A percentile compares a stretch with the other conserved stretches of the same genome.
These are phyloP conservation scores for Tragulus kanchil DNA, from an alignment of 2,113 vertebrate species.

Conservation along the genomic window DNA sequence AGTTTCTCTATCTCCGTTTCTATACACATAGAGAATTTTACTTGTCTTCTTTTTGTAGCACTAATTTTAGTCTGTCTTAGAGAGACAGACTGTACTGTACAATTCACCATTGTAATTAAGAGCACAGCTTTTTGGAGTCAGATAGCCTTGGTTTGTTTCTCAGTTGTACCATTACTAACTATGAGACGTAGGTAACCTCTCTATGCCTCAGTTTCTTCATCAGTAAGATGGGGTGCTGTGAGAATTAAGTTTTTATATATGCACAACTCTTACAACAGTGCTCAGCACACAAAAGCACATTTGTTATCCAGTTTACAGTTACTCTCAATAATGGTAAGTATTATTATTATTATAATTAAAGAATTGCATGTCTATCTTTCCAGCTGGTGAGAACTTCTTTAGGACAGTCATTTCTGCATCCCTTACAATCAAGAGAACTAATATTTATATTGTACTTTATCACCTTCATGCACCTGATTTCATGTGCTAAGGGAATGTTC, in stretches of 20 bases:
- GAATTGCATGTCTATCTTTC: neutral
- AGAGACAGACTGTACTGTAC: neutral
- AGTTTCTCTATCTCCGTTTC: neutral
- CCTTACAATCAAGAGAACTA: neutral
- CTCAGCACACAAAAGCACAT: neutral
- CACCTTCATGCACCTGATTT: neutral
- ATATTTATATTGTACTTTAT: neutral
- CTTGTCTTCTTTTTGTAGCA: neutral
- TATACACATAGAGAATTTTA: neutral
- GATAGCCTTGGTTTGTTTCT: neutral
- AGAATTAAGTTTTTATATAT: neutral
- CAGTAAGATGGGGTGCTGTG: neutral
- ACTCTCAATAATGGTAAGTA: neutral
- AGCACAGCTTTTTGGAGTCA: neutral
- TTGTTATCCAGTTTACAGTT: neutral
- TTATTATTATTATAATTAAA: neutral
- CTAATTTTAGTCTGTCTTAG: neutral
- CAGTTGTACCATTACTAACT: neutral
- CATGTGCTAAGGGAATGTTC: neutral
- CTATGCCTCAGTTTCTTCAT: neutral
- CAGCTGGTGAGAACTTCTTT: neutral
- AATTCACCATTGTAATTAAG: neutral
- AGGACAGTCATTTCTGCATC: neutral
- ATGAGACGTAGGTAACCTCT: neutral
- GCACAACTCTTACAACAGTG: neutral